phyloP scores from a whole-genome alignment of 2,888 invertebrate species.

The Harmothoe impar region DNA sequence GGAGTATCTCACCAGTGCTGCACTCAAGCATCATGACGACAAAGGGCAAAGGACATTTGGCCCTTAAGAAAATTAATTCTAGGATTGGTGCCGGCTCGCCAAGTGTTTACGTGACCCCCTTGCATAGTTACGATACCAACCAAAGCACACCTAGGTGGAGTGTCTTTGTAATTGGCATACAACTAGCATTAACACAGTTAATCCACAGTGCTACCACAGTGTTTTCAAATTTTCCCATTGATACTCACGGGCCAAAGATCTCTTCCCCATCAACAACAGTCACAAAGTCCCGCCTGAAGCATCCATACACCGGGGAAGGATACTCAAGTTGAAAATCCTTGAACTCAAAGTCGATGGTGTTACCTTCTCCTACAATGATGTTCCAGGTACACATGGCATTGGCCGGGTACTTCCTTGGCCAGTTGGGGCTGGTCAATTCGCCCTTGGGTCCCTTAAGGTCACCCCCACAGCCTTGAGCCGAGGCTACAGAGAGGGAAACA shows the following conservation, averaged over 20 bases:
- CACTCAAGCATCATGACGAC: no score
- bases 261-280: background rate
- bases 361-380: slow-evolving; percentile 1
- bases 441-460: slow-evolving; percentile 29
- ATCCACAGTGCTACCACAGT: no score
- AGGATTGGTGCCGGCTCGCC: no score
- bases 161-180: no score
- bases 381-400: slow-evolving; percentile 21
- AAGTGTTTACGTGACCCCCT: no score
- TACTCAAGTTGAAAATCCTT: slow-evolving; percentile 14
- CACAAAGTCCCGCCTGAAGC: background rate
- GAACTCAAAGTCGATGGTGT: background rate
- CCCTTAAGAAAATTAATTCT: no score
- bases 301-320: slow-evolving; percentile 22
- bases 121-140: no score
- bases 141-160: no score
- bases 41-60: no score
- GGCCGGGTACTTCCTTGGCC: background rate
- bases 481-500: background rate
- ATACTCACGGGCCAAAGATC: slow-evolving; percentile 6
- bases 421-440: slow-evolving; percentile 1
- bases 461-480: slow-evolving; percentile 28
- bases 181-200: no score
- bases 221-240: no score
- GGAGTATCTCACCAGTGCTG: no score